Percentiles rank a stretch among this genome's conserved stretches.
Evolutionary conservation across 1,140 invertebrate genomes (phyloP).

Genomic region (Pseudomyrmex flavicornis): DNA sequence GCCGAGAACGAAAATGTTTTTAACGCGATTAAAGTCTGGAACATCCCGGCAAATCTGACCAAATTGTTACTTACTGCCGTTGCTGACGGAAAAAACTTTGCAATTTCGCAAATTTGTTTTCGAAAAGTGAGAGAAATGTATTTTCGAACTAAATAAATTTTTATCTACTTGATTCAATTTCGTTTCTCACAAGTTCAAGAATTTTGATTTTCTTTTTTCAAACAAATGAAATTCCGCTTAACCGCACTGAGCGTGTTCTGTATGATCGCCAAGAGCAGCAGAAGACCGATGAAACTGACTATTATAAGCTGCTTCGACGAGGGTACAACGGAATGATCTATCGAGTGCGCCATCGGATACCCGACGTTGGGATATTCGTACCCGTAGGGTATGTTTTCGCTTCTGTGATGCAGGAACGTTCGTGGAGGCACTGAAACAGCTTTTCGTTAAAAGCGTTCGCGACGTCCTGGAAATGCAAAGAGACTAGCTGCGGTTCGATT

Average conservation of each 20-base stretch:
- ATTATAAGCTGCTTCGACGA: conserved; percentile 80
- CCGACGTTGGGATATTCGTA: conserved; percentile 60
- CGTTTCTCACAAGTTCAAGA: neutral
- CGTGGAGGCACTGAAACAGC: conserved; percentile 55
- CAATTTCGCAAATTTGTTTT: neutral
- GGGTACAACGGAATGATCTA: conserved; percentile 75
- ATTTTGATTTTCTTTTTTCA: neutral
- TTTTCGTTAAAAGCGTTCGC: neutral
- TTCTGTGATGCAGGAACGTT: conserved; percentile 55
- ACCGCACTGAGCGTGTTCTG: conserved; percentile 80
- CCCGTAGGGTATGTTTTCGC: conserved; percentile 55
- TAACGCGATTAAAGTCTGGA: conserved; percentile 5
- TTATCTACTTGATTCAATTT: neutral
- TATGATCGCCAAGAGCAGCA: conserved; percentile 82
- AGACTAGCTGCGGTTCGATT: neutral
- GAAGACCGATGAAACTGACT: conserved; percentile 82
- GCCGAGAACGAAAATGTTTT: conserved; percentile 26
- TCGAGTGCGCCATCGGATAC: conserved; percentile 71
- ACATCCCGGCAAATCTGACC: neutral
- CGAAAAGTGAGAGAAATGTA: neutral
- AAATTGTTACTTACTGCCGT: neutral
- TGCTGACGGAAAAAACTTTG: neutral
- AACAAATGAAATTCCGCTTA: conserved; percentile 69
- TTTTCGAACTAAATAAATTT: neutral
- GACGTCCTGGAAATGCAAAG: neutral